A percentile compares a stretch with the other conserved stretches of the same genome.
Conservation (phyloP, 2,888 invertebrate species). For the Lasiommata megera region DNA sequence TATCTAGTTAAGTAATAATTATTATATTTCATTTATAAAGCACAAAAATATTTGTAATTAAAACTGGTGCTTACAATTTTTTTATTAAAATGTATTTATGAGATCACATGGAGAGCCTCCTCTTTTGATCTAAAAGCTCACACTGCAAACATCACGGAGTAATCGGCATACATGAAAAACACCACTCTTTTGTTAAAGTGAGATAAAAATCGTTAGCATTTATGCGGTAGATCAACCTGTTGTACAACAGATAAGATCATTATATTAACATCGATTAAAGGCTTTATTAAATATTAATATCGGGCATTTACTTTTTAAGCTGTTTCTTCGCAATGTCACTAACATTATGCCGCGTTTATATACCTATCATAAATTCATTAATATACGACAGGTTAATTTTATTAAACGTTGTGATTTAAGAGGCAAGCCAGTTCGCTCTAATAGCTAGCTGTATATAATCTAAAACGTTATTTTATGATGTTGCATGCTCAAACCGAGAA, state of each 20-base stretch:
- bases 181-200: neutral
- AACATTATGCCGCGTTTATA: neutral
- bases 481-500: too few species aligned
- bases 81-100: too few species aligned
- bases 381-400: conserved; percentile 12
- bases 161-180: too few species aligned
- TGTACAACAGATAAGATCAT: conserved; percentile 24
- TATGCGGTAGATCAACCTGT: conserved; percentile 19
- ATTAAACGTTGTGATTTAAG: conserved; percentile 7
- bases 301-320: conserved; percentile 28
- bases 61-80: too few species aligned
- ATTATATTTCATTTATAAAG: too few species aligned
- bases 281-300: conserved; percentile 54
- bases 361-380: conserved; percentile 8
- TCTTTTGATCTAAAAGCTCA: too few species aligned
- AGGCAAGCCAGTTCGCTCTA: neutral
- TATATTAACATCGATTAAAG: conserved; percentile 40
- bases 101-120: too few species aligned
- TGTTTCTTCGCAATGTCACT: conserved; percentile 13
- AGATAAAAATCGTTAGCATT: conserved; percentile 12
- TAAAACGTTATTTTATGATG: neutral
- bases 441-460: neutral
- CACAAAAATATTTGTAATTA: too few species aligned
- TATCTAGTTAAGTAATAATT: too few species aligned
- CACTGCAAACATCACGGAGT: too few species aligned